phyloP scores from a whole-genome alignment of 2,888 invertebrate genomes.

The Heliothis peltigera region DNA sequence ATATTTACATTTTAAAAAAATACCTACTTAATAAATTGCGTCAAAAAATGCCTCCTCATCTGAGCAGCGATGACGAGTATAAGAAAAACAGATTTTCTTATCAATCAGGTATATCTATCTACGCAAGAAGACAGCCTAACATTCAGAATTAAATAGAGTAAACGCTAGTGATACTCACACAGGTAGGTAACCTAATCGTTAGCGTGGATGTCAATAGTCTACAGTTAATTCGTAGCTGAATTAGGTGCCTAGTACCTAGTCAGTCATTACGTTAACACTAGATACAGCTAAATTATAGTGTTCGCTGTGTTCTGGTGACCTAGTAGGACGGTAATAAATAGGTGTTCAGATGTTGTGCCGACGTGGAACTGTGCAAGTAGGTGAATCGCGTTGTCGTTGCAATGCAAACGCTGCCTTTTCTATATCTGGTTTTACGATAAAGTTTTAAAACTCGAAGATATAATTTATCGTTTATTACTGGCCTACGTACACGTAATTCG shows the following conservation, averaged over 20 bases:
- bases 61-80: no score
- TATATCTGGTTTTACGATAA: constrained; percentile 6
- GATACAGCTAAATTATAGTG: constrained; percentile 24
- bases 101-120: no score
- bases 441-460: no score
- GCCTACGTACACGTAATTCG: not conserved
- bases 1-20: no score
- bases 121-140: no score
- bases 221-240: not conserved
- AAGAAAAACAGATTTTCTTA: no score
- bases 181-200: no score
- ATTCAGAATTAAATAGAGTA: no score
- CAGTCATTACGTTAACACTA: not conserved
- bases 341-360: constrained; percentile 40
- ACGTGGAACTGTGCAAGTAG: constrained; percentile 42
- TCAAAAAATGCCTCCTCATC: no score
- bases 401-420: constrained; percentile 11
- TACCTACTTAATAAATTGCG: no score
- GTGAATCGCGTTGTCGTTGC: constrained; percentile 34
- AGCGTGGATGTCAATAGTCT: not conserved
- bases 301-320: constrained; percentile 40
- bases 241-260: no score
- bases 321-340: constrained; percentile 19
- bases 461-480: constrained; percentile 15
- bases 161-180: no score